Conservation (phyloP, 2,113 vertebrate species). For the Poecilia latipinna region DNA sequence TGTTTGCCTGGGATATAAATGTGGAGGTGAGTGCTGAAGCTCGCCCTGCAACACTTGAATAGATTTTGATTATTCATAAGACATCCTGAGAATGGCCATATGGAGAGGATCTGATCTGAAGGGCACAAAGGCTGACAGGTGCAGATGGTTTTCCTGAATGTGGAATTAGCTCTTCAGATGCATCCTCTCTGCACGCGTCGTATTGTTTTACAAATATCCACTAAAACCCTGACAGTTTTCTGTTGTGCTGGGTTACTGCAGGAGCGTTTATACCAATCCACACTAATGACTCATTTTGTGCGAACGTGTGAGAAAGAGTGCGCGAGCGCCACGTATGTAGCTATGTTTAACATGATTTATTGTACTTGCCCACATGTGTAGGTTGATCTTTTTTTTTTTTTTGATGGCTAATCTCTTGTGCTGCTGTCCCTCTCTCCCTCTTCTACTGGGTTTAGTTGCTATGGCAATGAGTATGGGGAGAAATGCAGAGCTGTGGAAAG, state of each 20-base stretch:
- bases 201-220: slow-evolving; percentile 56
- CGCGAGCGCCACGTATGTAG: background rate
- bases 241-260: slow-evolving; percentile 5
- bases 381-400: slow-evolving; percentile 61
- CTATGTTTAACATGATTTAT: slow-evolving; percentile 10
- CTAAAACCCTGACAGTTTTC: background rate
- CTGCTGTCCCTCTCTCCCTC: slow-evolving; percentile 65
- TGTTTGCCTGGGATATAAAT: background rate
- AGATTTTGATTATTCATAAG: slow-evolving; percentile 41
- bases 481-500: slow-evolving; percentile 67
- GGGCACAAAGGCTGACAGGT: slow-evolving; percentile 56
- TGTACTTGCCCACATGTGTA: slow-evolving; percentile 43
- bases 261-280: slow-evolving; percentile 29
- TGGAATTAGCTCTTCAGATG: slow-evolving; percentile 42
- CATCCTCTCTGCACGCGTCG: slow-evolving; percentile 25
- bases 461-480: slow-evolving; percentile 74
- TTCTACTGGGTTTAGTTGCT: slow-evolving; percentile 79
- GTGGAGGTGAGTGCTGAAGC: slow-evolving; percentile 7
- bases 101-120: slow-evolving; percentile 40
- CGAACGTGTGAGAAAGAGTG: background rate
- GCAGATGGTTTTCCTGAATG: slow-evolving; percentile 58
- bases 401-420: slow-evolving; percentile 72
- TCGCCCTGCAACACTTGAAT: slow-evolving; percentile 13
- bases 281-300: background rate
- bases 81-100: slow-evolving; percentile 14